Conservation (phyloP, 2,113 vertebrate species). For the Siniperca chuatsi region DNA sequence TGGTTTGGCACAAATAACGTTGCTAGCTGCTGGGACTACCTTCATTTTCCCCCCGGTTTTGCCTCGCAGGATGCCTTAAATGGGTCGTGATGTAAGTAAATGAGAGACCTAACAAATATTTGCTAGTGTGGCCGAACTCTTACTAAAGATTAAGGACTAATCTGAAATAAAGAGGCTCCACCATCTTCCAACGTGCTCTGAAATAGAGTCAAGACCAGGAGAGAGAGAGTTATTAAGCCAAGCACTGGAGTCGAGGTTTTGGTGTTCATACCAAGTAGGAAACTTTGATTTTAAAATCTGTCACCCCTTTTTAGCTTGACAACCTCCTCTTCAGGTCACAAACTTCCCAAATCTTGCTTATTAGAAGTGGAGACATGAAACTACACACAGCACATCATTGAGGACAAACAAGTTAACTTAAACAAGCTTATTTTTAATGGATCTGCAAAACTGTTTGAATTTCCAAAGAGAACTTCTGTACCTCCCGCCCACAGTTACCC, state of each 20-base stretch:
- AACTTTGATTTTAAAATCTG: too few relatives aligned
- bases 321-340: background rate
- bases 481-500: slow-evolving; percentile 80
- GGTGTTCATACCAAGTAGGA: too few relatives aligned
- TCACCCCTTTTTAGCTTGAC: too few relatives aligned
- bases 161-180: too few relatives aligned
- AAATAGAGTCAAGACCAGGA: too few relatives aligned
- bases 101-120: background rate
- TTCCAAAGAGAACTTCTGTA: slow-evolving; percentile 85
- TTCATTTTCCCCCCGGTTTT: too few relatives aligned
- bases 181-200: too few relatives aligned
- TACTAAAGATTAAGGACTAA: too few relatives aligned
- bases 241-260: too few relatives aligned
- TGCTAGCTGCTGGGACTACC: too few relatives aligned
- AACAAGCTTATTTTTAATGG: slow-evolving; percentile 89
- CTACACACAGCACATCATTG: slow-evolving; percentile 55
- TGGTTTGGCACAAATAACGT: background rate
- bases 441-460: slow-evolving; percentile 89
- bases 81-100: background rate
- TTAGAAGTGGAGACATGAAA: slow-evolving; percentile 10
- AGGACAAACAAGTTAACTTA: slow-evolving; percentile 85
- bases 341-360: background rate
- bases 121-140: background rate
- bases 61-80: background rate
- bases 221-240: too few relatives aligned